Evolutionary conservation across 53 echinoderm and acorn worm species (phyloP).

Genomic region (Mesocentrotus franciscanus): DNA sequence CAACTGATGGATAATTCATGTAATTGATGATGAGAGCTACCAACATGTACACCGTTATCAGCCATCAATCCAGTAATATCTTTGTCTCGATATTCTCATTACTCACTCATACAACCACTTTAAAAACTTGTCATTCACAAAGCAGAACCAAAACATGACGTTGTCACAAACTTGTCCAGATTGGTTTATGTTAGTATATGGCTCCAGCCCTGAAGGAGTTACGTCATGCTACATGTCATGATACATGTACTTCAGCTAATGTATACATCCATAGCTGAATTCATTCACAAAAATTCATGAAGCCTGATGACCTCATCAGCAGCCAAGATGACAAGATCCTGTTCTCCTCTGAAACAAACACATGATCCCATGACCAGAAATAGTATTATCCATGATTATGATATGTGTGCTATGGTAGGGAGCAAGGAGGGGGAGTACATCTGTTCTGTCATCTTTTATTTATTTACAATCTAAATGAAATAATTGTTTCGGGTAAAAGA

Average conservation of each 20-base stretch:
- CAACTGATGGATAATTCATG: neutral
- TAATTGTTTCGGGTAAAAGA: too few relatives aligned
- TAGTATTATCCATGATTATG: too few relatives aligned
- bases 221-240: neutral
- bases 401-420: too few relatives aligned
- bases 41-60: neutral
- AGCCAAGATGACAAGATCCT: neutral
- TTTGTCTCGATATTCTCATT: neutral
- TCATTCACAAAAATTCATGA: neutral
- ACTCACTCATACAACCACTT: neutral
- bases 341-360: neutral
- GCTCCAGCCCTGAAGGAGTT: neutral
- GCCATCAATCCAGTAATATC: neutral
- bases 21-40: slow-evolving; percentile 1
- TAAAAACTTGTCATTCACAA: too few relatives aligned
- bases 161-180: neutral
- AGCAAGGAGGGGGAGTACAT: too few relatives aligned
- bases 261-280: neutral
- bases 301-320: neutral
- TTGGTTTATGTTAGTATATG: neutral
- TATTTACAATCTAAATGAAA: too few relatives aligned
- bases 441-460: too few relatives aligned
- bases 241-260: neutral
- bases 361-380: too few relatives aligned
- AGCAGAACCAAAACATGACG: neutral